These are phyloP conservation scores for Gymnobelideus leadbeateri DNA, from an alignment of 2,113 vertebrate species.

Conservation along the genomic window DNA sequence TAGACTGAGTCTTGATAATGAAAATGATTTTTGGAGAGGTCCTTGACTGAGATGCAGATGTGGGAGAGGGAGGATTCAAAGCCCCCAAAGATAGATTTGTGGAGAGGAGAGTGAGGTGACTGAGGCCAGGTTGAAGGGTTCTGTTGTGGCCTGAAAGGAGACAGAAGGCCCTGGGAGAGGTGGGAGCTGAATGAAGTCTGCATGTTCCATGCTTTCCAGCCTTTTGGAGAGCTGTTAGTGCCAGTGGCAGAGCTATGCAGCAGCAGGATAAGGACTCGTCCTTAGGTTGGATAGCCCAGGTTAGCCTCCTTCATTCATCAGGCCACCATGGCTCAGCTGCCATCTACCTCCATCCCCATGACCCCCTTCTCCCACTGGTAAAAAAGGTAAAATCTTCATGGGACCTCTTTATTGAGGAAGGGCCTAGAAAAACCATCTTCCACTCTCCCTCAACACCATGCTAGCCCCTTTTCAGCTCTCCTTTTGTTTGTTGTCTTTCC, in stretches of 20 bases:
- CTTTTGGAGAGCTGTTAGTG: background rate
- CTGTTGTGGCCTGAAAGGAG: background rate
- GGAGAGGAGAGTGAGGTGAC: constrained; percentile 11
- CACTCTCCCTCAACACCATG: background rate
- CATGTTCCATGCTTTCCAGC: background rate
- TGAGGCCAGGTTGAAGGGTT: background rate
- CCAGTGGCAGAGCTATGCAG: background rate
- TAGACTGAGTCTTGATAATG: constrained; percentile 57
- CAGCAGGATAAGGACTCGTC: background rate
- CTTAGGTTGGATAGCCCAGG: background rate
- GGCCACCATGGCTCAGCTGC: background rate
- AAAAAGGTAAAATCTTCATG: background rate
- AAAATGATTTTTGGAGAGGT: constrained; percentile 67
- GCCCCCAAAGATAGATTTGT: constrained; percentile 52
- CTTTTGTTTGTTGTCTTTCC: background rate
- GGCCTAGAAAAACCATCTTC: background rate
- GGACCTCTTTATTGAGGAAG: background rate
- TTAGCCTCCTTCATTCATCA: background rate
- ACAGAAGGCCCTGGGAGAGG: background rate
- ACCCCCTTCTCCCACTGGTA: background rate
- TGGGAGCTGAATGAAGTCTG: background rate
- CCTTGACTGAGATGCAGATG: constrained; percentile 75
- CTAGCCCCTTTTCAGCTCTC: background rate
- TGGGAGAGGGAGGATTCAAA: constrained; percentile 44
- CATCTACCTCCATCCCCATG: too few species aligned